phyloP scores from a whole-genome alignment of 2,888 invertebrate species.

The Heliconius hortense region DNA sequence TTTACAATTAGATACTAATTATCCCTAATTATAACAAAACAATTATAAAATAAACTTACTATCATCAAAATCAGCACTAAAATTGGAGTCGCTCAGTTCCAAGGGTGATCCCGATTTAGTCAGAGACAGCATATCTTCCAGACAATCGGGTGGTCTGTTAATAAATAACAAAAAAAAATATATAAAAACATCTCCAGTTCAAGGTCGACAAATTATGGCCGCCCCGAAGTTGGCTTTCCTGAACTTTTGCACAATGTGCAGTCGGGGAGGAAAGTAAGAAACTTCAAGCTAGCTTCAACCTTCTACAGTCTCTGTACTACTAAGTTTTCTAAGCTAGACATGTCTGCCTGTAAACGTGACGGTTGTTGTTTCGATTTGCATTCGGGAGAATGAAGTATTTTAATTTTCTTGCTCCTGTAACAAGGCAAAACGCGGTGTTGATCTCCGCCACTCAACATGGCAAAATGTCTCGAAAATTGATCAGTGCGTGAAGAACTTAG shows the following conservation, averaged over 20 bases:
- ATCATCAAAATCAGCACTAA: constrained; percentile 60
- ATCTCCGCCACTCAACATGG: no score
- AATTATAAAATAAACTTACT: constrained; percentile 52
- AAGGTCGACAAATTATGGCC: no score
- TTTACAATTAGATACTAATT: no score
- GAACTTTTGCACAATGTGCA: no score
- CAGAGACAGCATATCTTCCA: constrained; percentile 44
- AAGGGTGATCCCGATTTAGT: constrained; percentile 42
- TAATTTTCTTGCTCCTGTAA: background rate
- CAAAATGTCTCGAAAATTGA: background rate
- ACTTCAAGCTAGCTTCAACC: no score
- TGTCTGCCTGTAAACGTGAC: background rate
- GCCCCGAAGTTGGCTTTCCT: no score
- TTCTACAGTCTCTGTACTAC: no score
- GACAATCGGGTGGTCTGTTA: constrained; percentile 56
- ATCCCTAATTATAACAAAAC: background rate
- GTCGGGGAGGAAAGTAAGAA: no score
- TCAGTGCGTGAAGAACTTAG: background rate
- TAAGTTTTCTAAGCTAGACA: no score
- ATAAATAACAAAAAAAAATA: background rate
- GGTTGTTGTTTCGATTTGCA: no score
- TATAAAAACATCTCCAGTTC: background rate
- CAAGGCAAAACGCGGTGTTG: no score
- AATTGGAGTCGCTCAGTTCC: constrained; percentile 56
- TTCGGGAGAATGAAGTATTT: background rate